phyloP scores from a whole-genome alignment of 2,888 invertebrate genomes.

The Drosophila parthenogenetica region DNA sequence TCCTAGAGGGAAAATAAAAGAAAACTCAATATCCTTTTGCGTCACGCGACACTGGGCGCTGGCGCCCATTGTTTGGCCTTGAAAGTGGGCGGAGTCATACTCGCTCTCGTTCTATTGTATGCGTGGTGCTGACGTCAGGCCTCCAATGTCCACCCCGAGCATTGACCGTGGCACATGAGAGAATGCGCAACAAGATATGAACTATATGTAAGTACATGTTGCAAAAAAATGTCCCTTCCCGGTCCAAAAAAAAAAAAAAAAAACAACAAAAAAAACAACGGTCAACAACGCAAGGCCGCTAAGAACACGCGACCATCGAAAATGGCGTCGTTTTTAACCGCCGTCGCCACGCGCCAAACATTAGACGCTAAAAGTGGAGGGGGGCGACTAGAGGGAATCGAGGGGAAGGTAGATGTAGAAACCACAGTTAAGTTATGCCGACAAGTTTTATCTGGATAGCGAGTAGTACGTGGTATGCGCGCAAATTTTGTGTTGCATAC shows the following conservation, averaged over 20 bases:
- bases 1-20: conserved; percentile 32
- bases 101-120: conserved; percentile 4
- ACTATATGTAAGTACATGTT: conserved; percentile 15
- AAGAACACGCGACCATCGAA: conserved; percentile 63
- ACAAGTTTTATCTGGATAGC: conserved; percentile 60
- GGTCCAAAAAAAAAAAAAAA: conserved; percentile 1
- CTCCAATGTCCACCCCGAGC: conserved; percentile 40
- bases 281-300: conserved; percentile 48
- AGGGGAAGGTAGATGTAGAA: conserved; percentile 15
- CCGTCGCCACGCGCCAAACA: conserved; percentile 67
- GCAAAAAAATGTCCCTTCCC: conserved; percentile 2
- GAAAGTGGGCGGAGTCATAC: conserved; percentile 44
- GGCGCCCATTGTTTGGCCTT: conserved; percentile 72
- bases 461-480: conserved; percentile 44
- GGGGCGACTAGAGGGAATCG: background rate
- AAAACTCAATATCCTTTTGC: conserved; percentile 68
- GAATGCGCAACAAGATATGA: conserved; percentile 76
- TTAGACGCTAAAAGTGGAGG: conserved; percentile 20
- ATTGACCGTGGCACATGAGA: conserved; percentile 70
- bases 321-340: conserved; percentile 59
- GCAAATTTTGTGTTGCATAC: conserved; percentile 48
- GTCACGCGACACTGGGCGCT: conserved; percentile 70
- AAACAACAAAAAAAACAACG: conserved; percentile 2
- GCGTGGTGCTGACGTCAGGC: conserved; percentile 66
- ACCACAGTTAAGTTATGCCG: conserved; percentile 65